A percentile compares a stretch with the other conserved stretches of the same genome.
These are phyloP conservation scores for Hedya salicella DNA, from an alignment of 2,888 invertebrate genomes.

Conservation along the genomic window DNA sequence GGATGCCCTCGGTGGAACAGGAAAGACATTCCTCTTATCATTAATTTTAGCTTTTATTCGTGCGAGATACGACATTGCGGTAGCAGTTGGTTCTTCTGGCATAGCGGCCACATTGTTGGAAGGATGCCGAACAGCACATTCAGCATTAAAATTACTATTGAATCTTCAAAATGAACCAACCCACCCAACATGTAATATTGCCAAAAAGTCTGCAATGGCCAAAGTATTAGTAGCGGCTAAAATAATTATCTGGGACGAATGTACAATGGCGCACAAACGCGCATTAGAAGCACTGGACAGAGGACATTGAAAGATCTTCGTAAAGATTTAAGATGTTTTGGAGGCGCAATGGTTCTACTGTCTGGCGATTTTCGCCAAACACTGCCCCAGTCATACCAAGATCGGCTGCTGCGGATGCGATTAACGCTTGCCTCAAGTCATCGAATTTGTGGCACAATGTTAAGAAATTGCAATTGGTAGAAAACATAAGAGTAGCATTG, in stretches of 20 bases:
- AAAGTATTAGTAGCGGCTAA: not conserved
- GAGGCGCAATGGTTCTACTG: not conserved
- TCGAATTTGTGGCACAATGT: no score
- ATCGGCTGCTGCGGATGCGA: no score
- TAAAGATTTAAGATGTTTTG: not conserved
- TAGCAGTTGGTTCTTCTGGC: not conserved
- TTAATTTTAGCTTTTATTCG: no score
- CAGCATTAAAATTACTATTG: not conserved
- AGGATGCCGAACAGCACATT: not conserved
- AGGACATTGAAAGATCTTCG: not conserved
- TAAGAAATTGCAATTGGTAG: not conserved
- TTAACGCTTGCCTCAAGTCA: no score
- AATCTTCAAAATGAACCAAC: not conserved
- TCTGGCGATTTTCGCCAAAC: no score
- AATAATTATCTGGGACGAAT: not conserved
- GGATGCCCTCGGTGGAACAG: no score
- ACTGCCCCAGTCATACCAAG: no score
- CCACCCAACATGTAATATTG: no score
- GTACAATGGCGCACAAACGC: no score
- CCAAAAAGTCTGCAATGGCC: not conserved
- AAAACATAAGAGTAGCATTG: not conserved
- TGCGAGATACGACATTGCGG: constrained; percentile 3
- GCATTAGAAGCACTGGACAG: not conserved
- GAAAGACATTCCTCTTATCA: no score
- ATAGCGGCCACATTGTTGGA: not conserved